Conservation (phyloP, 2,113 vertebrate species). For the Passer montanus region DNA sequence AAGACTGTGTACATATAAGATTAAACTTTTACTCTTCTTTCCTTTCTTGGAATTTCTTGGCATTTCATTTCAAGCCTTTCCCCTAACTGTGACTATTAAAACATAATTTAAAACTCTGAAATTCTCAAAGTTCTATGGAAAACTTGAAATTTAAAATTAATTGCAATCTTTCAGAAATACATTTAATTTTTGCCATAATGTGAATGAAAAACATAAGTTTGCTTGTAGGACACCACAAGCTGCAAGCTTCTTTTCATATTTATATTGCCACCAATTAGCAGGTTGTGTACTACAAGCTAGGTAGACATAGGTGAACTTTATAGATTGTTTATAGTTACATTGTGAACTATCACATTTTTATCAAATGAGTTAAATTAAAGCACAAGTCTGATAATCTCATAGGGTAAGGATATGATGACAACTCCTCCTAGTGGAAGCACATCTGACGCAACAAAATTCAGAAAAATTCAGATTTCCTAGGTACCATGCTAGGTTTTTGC, state of each 20-base stretch:
- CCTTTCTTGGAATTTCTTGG: neutral
- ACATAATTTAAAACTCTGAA: neutral
- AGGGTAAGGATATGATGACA: neutral
- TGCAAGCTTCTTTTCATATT: neutral
- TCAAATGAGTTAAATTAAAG: neutral
- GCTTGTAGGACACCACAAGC: neutral
- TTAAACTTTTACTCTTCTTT: neutral
- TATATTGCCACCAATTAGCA: neutral
- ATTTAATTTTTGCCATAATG: neutral
- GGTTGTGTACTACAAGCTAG: neutral
- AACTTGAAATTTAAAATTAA: neutral
- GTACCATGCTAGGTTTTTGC: neutral
- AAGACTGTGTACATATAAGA: neutral
- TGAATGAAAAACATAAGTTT: neutral
- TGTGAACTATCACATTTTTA: neutral
- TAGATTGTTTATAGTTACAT: neutral
- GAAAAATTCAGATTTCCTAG: neutral
- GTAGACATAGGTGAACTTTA: neutral
- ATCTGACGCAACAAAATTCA: neutral
- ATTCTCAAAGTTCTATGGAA: neutral
- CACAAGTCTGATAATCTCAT: neutral
- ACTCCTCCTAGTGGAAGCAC: conserved; percentile 21
- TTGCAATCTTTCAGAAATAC: neutral
- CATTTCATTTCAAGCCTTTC: neutral
- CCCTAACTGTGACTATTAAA: neutral